Percentiles rank a stretch among this genome's conserved stretches.
Conservation (phyloP, 2,888 invertebrate genomes). For the Elysia crispata region DNA sequence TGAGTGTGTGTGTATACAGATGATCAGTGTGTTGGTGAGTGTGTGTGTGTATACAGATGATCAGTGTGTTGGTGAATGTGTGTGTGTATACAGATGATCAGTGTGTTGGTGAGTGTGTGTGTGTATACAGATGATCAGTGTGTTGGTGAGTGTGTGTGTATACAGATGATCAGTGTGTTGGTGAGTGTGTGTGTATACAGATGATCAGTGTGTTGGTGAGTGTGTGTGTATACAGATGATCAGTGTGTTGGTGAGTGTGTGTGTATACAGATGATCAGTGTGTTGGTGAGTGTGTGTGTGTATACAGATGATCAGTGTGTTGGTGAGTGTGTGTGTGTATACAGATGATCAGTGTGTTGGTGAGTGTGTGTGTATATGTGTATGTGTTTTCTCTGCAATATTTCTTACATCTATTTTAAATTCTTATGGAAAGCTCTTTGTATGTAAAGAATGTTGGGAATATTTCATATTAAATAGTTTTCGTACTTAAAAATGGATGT, state of each 20-base stretch:
- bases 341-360: constrained; percentile 79
- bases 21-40: no score
- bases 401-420: no score
- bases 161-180: constrained; percentile 78
- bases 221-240: constrained; percentile 73
- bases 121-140: constrained; percentile 79
- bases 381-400: neutral
- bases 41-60: constrained; percentile 74
- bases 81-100: neutral
- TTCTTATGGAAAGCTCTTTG: no score
- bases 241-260: constrained; percentile 75
- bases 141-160: constrained; percentile 67
- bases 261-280: constrained; percentile 77
- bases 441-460: no score
- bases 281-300: constrained; percentile 68
- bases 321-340: constrained; percentile 63
- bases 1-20: no score
- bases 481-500: no score
- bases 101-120: no score
- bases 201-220: constrained; percentile 77
- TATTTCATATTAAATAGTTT: no score
- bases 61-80: constrained; percentile 75
- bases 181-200: constrained; percentile 68
- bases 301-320: constrained; percentile 78
- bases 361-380: constrained; percentile 52